phyloP scores from a whole-genome alignment of 2,113 vertebrate genomes.

The Pseudois nayaur region DNA sequence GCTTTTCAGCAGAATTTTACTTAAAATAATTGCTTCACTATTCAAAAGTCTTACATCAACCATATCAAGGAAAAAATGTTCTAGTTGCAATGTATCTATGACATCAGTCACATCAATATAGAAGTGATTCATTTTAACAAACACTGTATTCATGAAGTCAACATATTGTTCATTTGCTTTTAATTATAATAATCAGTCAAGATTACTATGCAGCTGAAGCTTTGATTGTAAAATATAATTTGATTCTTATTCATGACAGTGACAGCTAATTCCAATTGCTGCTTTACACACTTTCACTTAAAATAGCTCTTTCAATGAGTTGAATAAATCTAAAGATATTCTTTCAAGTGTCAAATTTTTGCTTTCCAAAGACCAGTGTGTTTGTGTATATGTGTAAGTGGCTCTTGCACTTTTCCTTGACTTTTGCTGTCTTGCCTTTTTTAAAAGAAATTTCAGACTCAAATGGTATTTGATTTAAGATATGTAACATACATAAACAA shows the following conservation, averaged over 20 bases:
- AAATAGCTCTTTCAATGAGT: not conserved
- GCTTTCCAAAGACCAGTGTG: not conserved
- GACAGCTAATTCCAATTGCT: not conserved
- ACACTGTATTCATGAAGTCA: slow-evolving; percentile 52
- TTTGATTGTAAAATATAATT: slow-evolving; percentile 62
- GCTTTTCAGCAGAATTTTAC: not conserved
- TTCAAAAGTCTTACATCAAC: slow-evolving; percentile 8
- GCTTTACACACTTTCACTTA: not conserved
- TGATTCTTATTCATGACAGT: slow-evolving; percentile 26
- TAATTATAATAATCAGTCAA: slow-evolving; percentile 71
- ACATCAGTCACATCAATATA: slow-evolving; percentile 53
- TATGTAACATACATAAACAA: not conserved
- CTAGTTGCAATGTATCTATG: slow-evolving; percentile 53
- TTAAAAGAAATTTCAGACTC: not conserved
- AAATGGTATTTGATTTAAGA: not conserved
- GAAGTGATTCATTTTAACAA: slow-evolving; percentile 58
- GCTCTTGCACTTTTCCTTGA: not conserved
- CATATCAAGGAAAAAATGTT: not conserved
- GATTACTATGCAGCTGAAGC: slow-evolving; percentile 63
- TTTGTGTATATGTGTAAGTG: not conserved
- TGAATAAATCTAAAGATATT: not conserved
- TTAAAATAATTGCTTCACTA: slow-evolving; percentile 17
- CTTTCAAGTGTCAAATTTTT: not conserved
- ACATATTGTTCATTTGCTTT: slow-evolving; percentile 53
- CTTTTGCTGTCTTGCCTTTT: not conserved